A percentile compares a stretch with the other conserved stretches of the same genome.
phyloP scores from a whole-genome alignment of 2,888 invertebrate genomes.

The Eristalinus aeneus region DNA sequence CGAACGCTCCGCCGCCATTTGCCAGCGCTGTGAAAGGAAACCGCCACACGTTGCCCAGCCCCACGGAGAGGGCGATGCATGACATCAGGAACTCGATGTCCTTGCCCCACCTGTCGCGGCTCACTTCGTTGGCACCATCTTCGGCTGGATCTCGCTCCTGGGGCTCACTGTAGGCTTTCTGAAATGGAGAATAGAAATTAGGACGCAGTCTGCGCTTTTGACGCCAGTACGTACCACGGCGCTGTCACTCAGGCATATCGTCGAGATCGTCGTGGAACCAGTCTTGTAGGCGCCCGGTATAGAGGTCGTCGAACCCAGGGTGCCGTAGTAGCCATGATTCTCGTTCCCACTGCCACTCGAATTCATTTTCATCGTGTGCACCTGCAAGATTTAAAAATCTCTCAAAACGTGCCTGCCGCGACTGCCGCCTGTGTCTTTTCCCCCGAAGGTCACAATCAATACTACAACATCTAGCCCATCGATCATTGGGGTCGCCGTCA shows the following conservation, averaged over 20 bases:
- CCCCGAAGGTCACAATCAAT: constrained; percentile 19
- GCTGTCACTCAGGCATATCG: constrained; percentile 34
- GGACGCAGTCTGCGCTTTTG: not conserved
- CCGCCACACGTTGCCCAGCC: constrained; percentile 86
- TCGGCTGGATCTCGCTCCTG: not conserved
- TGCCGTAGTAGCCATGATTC: constrained; percentile 74
- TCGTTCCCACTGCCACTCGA: constrained; percentile 74
- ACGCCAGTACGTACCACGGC: constrained; percentile 19
- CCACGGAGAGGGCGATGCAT: constrained; percentile 83
- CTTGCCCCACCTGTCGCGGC: constrained; percentile 82
- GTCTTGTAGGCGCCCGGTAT: constrained; percentile 60
- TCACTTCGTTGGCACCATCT: not conserved
- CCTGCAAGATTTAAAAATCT: not conserved
- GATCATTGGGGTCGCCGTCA: not conserved
- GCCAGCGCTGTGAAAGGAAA: constrained; percentile 85
- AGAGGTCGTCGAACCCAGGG: constrained; percentile 73
- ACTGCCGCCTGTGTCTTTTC: not conserved
- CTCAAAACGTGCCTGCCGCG: not conserved
- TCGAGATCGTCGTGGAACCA: constrained; percentile 50
- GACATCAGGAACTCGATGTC: constrained; percentile 86
- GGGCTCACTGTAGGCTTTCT: constrained; percentile 10
- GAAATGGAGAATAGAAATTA: not conserved
- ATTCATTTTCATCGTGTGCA: constrained; percentile 23
- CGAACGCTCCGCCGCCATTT: constrained; percentile 86
- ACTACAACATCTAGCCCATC: not conserved